These are phyloP conservation scores for Acrossocheilus wenchowensis DNA, from an alignment of 2,797 vertebrate genomes.

Conservation along the genomic window DNA sequence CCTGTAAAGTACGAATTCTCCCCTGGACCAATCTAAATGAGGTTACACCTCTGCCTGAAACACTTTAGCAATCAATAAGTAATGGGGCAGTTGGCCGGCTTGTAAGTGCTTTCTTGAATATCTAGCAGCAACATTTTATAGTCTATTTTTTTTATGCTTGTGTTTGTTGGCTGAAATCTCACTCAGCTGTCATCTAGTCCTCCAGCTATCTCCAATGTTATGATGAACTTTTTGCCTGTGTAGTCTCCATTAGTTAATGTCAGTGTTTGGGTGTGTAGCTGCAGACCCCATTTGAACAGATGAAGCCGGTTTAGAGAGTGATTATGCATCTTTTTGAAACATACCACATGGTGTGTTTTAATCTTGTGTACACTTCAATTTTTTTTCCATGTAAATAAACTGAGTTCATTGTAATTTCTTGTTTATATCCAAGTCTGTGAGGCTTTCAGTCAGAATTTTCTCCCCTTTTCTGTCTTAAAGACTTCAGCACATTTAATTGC, in stretches of 20 bases:
- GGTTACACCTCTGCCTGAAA: slow-evolving; percentile 25
- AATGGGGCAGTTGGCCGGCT: slow-evolving; percentile 7
- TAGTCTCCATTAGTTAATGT: slow-evolving; percentile 27
- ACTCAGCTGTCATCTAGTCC: slow-evolving; percentile 19
- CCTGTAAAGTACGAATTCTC: not conserved
- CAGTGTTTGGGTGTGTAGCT: slow-evolving; percentile 36
- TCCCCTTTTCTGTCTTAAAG: not conserved
- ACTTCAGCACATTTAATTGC: not conserved
- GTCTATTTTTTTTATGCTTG: slow-evolving; percentile 3
- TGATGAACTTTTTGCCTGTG: slow-evolving; percentile 34
- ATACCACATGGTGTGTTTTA: slow-evolving; percentile 4
- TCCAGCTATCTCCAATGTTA: slow-evolving; percentile 1
- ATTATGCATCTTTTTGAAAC: not conserved
- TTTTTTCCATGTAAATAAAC: not conserved
- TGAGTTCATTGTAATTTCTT: not conserved
- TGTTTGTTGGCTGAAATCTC: slow-evolving; percentile 36
- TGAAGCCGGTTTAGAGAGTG: not conserved
- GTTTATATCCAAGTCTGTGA: slow-evolving; percentile 14
- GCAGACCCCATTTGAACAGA: not conserved
- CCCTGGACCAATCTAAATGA: slow-evolving; percentile 20
- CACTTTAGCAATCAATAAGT: slow-evolving; percentile 42
- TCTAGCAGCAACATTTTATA: slow-evolving; percentile 6
- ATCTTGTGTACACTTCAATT: not conserved
- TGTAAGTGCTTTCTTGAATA: slow-evolving; percentile 25
- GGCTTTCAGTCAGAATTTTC: not conserved